A percentile compares a stretch with the other conserved stretches of the same genome.
Evolutionary conservation across 1,140 invertebrate genomes (phyloP).

Genomic region (Bombus impatiens): DNA sequence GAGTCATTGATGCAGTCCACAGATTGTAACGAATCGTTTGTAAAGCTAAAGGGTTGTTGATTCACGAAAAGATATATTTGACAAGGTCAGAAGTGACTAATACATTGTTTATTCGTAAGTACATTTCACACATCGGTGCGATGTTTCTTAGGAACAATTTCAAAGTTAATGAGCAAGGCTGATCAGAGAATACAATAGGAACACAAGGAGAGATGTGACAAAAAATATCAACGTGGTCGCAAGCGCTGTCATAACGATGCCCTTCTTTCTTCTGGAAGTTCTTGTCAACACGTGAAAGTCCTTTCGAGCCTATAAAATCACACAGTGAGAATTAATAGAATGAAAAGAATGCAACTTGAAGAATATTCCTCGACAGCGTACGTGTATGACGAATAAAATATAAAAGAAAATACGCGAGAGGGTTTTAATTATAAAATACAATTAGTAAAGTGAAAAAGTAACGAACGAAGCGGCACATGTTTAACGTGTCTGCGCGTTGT

Average conservation of each 20-base stretch:
- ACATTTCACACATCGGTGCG: background rate
- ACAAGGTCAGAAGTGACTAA: background rate
- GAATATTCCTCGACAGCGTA: too few relatives aligned
- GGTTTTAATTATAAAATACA: background rate
- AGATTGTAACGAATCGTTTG: background rate
- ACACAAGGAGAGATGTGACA: constrained; percentile 28
- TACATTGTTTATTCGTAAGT: constrained; percentile 38
- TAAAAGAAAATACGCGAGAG: background rate
- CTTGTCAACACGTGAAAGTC: constrained; percentile 55
- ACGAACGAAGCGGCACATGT: background rate
- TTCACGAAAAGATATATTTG: too few relatives aligned
- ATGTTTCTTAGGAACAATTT: background rate
- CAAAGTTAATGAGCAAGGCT: rapidly evolving
- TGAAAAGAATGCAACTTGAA: too few relatives aligned
- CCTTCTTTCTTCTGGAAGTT: constrained; percentile 40
- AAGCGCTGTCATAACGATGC: background rate
- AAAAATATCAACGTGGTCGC: constrained; percentile 31
- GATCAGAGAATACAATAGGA: constrained; percentile 57
- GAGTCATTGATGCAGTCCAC: too few relatives aligned
- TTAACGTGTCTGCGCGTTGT: background rate
- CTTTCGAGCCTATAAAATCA: constrained; percentile 47
- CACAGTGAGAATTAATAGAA: background rate
- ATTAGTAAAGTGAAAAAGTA: background rate
- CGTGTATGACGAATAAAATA: too few relatives aligned
- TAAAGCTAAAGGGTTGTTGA: background rate